These are phyloP conservation scores for Platypus cylindrus DNA, from an alignment of 2,888 invertebrate genomes.

Conservation along the genomic window DNA sequence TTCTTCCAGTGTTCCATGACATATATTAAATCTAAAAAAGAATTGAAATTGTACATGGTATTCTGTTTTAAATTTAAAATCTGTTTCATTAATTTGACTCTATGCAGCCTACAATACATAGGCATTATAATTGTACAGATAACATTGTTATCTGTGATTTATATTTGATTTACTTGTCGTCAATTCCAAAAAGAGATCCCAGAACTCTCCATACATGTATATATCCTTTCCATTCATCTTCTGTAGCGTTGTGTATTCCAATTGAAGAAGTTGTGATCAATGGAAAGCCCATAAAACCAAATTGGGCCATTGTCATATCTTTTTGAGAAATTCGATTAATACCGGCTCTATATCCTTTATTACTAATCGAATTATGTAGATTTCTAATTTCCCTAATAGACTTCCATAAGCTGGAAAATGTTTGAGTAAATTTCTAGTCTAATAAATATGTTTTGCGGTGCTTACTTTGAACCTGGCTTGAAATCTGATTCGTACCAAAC, in stretches of 20 bases:
- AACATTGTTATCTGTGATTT: too few species aligned
- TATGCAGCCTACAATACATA: too few species aligned
- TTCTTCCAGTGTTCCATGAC: conserved; percentile 47
- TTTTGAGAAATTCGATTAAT: conserved; percentile 58
- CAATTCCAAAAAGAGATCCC: conserved; percentile 69
- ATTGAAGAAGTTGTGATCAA: conserved; percentile 40
- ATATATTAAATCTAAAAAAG: conserved; percentile 53
- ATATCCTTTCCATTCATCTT: conserved; percentile 59
- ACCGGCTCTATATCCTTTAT: conserved; percentile 36
- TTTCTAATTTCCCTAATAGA: conserved; percentile 54
- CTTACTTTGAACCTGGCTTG: conserved; percentile 44
- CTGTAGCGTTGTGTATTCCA: conserved; percentile 46
- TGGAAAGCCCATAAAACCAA: conserved; percentile 72
- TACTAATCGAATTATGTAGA: conserved; percentile 52
- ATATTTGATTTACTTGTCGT: conserved; percentile 66
- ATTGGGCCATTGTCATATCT: conserved; percentile 77
- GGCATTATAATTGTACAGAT: too few species aligned
- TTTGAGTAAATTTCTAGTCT: too few species aligned
- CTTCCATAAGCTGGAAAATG: conserved; percentile 46
- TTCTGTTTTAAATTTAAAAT: too few species aligned
- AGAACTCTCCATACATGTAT: conserved; percentile 76
- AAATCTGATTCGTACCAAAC: conserved; percentile 66
- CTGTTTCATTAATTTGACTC: too few species aligned
- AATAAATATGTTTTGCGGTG: too few species aligned
- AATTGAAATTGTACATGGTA: too few species aligned